These are phyloP conservation scores for Allolobophora icterica DNA, from an alignment of 2,888 invertebrate genomes.

Conservation along the genomic window DNA sequence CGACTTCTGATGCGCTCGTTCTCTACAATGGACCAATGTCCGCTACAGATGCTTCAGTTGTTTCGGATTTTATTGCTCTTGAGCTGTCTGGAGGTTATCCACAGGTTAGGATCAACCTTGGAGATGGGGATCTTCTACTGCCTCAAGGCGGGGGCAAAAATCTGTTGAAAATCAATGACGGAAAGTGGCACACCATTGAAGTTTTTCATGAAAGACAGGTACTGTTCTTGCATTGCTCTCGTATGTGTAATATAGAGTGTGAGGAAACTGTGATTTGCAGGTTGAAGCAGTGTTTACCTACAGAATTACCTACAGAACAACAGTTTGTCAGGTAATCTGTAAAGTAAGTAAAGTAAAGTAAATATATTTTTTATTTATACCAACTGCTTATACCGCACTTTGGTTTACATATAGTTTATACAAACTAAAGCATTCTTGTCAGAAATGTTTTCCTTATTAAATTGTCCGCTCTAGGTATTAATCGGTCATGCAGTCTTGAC, in stretches of 20 bases:
- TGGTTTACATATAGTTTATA: no score
- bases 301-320: no score
- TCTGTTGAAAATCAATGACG: slow-evolving; percentile 77
- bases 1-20: slow-evolving; percentile 77
- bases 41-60: slow-evolving; percentile 34
- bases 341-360: no score
- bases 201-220: slow-evolving; percentile 72
- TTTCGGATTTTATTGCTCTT: slow-evolving; percentile 79
- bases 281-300: background rate
- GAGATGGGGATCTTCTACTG: slow-evolving; percentile 43
- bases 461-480: no score
- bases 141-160: slow-evolving; percentile 42
- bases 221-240: slow-evolving; percentile 30
- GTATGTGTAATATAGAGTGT: background rate
- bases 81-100: slow-evolving; percentile 78
- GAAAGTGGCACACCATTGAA: slow-evolving; percentile 92
- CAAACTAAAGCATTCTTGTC: no score
- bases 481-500: no score
- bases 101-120: slow-evolving; percentile 89
- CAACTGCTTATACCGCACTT: no score
- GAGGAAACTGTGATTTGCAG: background rate
- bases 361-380: no score
- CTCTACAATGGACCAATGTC: slow-evolving; percentile 92
- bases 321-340: no score
- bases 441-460: no score